Evolutionary conservation across 2,113 vertebrate genomes (phyloP).

Genomic region (Spheniscus mendiculus): DNA sequence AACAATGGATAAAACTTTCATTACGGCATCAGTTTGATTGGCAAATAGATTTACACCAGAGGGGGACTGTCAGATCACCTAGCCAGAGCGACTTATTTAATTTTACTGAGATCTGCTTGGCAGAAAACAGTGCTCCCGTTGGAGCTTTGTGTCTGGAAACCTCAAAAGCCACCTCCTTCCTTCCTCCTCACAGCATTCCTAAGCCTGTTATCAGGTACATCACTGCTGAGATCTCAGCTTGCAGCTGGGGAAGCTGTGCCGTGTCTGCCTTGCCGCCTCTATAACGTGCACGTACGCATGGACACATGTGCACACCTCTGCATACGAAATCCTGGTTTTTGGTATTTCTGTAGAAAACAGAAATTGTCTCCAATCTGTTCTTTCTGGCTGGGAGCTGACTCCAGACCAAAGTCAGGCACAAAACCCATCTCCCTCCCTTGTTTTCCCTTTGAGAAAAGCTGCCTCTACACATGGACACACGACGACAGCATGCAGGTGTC

Average conservation of each 20-base stretch:
- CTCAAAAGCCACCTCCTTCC: not conserved
- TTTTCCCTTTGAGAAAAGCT: not conserved
- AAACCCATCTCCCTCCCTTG: rapidly evolving
- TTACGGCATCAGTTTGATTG: not conserved
- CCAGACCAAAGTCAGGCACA: not conserved
- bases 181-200: not conserved
- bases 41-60: not conserved
- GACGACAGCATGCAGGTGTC: rapidly evolving
- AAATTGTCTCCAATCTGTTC: rapidly evolving
- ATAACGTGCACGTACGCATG: not conserved
- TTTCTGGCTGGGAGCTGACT: not conserved
- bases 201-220: not conserved
- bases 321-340: rapidly evolving
- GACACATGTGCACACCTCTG: rapidly evolving
- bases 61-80: not conserved
- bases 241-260: not conserved
- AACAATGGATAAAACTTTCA: not conserved
- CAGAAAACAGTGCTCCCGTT: not conserved
- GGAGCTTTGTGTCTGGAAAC: not conserved
- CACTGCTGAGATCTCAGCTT: not conserved
- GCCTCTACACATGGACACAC: not conserved
- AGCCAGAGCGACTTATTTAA: not conserved
- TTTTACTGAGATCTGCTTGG: not conserved
- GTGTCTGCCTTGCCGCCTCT: rapidly evolving
- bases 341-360: not conserved